phyloP scores from a whole-genome alignment of 2,797 vertebrate genomes.

The Artibeus lituratus region DNA sequence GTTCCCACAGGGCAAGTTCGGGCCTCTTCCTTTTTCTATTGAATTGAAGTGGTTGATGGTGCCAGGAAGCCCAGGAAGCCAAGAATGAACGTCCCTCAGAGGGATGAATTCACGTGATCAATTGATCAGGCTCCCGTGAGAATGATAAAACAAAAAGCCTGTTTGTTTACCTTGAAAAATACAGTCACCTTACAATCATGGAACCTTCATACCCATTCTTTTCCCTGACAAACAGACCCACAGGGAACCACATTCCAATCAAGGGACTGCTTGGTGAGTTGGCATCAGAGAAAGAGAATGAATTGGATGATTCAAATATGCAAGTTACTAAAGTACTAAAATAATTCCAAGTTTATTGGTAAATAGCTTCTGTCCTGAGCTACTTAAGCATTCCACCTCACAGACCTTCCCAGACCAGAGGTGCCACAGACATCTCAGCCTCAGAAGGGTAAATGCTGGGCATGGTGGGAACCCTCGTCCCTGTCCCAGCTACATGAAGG shows the following conservation, averaged over 20 bases:
- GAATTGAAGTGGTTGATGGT: background rate
- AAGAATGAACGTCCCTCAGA: background rate
- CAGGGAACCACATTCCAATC: background rate
- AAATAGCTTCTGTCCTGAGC: background rate
- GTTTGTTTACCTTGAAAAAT: background rate
- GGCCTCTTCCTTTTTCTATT: background rate
- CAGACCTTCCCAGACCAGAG: background rate
- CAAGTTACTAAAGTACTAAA: background rate
- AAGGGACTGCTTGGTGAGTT: background rate
- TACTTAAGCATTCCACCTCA: background rate
- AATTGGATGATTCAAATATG: background rate
- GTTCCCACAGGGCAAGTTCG: background rate
- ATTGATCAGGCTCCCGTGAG: background rate
- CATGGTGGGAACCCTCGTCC: accelerated
- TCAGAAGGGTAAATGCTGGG: background rate
- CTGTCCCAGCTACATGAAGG: background rate
- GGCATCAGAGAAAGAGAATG: background rate
- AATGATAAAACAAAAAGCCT: background rate
- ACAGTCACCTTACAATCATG: background rate
- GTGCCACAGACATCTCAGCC: background rate
- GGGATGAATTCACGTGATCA: background rate
- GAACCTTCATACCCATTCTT: background rate
- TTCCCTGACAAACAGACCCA: background rate
- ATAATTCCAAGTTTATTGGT: background rate
- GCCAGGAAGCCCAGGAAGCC: conserved; percentile 23